Evolutionary conservation across 1,140 invertebrate species (phyloP), one percentile per base, ranked within the genome.

Genomic region (Elymnias hypermnestra): DNA sequence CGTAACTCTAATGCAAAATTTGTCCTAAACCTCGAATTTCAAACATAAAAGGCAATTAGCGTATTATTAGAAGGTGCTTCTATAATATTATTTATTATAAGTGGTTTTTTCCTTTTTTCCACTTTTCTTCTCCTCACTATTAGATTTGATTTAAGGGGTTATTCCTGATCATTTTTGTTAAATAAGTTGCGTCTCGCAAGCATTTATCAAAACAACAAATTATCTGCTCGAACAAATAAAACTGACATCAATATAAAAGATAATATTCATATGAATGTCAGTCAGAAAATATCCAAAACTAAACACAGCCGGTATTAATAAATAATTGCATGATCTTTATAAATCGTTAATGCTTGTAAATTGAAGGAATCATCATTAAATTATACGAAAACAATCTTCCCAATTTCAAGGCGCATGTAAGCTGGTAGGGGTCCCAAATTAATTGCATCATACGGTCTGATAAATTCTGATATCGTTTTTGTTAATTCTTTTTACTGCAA

Each of bases 261-360:
- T 50, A 43, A 43, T 43, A 25, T 28, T 17, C 33, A 50, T 50
- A 50, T 38, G 38, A 26, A 28, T 38, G 7, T 28, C 47, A 3
- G 31, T 9, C 18, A 14, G 47, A 26, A 43, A 43, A 50, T 22
- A 17, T 17, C n/a, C n/a, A n/a, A n/a, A n/a, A n/a, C n/a, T n/a
- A n/a, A n/a, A n/a, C n/a, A n/a, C 23, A 26, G 10, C 18, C 17
- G 33, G 15, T n/a, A 40, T 42, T 50, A 26, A 50, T 38, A 38
- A 41, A 51, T 26, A 42, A 48, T 28, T 17, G 45, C 39, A 40
- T 40, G 31, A 38, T 38, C 47, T 59, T 66, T 60, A 52, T 46
- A 46, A 25, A 44, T 35, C 55, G 57, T 64, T 67, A 67, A 67
- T 57, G 61, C 63, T 70, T 63, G 57, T 67, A 61, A 70, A 55